Conservation (phyloP, 2,797 vertebrate genomes). For the Eulemur rubriventer region DNA sequence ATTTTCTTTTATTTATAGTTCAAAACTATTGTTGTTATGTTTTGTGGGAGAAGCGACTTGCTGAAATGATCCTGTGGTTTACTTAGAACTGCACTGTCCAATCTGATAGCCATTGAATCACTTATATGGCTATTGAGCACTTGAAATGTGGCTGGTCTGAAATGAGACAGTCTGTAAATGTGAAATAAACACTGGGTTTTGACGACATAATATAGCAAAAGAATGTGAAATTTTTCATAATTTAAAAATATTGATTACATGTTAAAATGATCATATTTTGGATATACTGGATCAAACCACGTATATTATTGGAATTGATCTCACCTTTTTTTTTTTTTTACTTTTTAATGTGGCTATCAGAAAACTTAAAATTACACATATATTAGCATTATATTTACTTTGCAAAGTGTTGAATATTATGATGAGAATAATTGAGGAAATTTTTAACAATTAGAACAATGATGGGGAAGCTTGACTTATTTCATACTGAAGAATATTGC, state of each 20-base stretch:
- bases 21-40: constrained; percentile 4
- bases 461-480: neutral
- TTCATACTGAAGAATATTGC: neutral
- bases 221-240: neutral
- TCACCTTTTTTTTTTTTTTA: neutral
- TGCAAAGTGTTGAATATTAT: neutral
- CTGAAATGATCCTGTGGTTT: neutral
- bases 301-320: neutral
- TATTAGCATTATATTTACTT: constrained; percentile 1
- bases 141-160: neutral
- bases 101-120: neutral
- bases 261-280: neutral
- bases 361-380: neutral
- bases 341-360: neutral
- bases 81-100: neutral
- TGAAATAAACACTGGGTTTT: neutral
- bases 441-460: neutral
- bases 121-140: fast-evolving
- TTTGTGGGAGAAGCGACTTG: neutral
- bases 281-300: constrained; percentile 5
- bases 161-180: neutral
- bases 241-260: neutral
- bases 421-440: neutral
- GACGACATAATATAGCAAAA: neutral
- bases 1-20: neutral